These are phyloP conservation scores for Notodonta ziczac DNA, from an alignment of 2,888 invertebrate genomes.

Conservation along the genomic window DNA sequence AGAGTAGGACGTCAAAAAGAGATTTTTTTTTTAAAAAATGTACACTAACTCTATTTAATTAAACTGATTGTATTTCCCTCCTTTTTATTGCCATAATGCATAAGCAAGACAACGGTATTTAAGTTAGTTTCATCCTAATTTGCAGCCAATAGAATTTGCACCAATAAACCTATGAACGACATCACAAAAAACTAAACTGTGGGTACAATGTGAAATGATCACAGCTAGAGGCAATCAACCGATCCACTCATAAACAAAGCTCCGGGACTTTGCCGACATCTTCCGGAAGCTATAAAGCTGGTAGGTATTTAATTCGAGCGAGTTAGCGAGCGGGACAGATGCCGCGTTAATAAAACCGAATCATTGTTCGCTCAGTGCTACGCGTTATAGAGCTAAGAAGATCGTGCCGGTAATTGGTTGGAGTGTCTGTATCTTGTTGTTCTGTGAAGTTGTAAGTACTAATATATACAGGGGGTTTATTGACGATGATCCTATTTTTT, in stretches of 20 bases:
- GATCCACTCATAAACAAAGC: background rate
- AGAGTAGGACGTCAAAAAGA: no score
- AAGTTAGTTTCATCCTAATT: no score
- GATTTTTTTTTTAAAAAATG: no score
- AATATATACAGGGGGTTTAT: constrained; percentile 17
- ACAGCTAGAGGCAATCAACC: background rate
- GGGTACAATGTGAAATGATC: no score
- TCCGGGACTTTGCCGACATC: background rate
- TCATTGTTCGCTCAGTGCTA: constrained; percentile 61
- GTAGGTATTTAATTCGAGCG: constrained; percentile 41
- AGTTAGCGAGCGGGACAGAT: constrained; percentile 53
- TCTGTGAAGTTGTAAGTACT: no score
- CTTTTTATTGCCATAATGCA: no score
- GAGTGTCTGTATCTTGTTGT: background rate
- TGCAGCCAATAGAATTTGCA: no score
- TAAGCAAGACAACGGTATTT: no score
- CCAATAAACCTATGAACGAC: no score
- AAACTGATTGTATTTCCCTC: no score
- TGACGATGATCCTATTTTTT: background rate
- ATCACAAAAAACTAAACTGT: no score
- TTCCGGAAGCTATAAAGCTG: background rate
- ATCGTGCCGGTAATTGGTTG: constrained; percentile 7
- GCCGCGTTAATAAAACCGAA: constrained; percentile 69
- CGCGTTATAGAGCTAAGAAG: constrained; percentile 35
- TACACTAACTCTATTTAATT: no score